Evolutionary conservation across 2,888 invertebrate genomes (phyloP).

Genomic region (Spodoptera exigua): DNA sequence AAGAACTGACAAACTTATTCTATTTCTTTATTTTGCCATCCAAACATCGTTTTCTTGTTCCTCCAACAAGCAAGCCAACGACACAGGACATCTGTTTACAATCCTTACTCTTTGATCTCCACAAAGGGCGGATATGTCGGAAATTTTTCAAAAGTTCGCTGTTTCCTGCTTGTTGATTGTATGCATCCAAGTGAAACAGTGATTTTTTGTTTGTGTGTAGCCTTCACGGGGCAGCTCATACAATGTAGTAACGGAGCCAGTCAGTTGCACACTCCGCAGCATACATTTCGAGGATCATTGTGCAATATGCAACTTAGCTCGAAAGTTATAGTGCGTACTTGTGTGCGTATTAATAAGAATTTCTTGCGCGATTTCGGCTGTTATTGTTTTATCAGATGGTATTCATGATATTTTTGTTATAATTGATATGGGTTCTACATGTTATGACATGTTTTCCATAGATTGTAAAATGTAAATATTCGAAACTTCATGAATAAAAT

Average conservation of each 20-base stretch:
- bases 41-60: background rate
- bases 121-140: constrained; percentile 81
- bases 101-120: constrained; percentile 68
- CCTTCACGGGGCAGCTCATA: constrained; percentile 63
- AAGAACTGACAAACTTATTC: no score
- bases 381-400: no score
- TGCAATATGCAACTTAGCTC: background rate
- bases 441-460: no score
- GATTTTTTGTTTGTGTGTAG: constrained; percentile 68
- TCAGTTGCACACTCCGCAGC: constrained; percentile 57
- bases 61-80: constrained; percentile 14
- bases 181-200: constrained; percentile 84
- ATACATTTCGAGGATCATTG: constrained; percentile 22
- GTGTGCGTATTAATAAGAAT: no score
- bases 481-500: no score
- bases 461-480: no score
- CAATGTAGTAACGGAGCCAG: constrained; percentile 51
- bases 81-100: background rate
- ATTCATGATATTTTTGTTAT: no score
- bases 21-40: no score
- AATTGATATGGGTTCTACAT: no score
- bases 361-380: no score
- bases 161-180: constrained; percentile 86
- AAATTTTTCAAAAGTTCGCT: constrained; percentile 86
- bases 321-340: no score